phyloP scores from a whole-genome alignment of 1,140 invertebrate genomes.

The Euglossa dilemma region DNA sequence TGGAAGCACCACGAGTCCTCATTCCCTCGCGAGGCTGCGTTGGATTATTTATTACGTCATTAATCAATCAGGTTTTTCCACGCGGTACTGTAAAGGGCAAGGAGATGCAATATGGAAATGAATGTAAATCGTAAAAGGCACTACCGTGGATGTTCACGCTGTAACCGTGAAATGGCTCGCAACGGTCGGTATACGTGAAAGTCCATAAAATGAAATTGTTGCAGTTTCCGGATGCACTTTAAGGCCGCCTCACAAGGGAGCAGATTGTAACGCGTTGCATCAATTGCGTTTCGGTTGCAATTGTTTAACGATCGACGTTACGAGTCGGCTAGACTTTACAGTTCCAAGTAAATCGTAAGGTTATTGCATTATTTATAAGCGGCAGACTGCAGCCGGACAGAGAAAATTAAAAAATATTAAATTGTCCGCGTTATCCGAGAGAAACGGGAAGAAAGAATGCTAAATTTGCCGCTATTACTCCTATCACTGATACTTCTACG shows the following conservation, averaged over 20 bases:
- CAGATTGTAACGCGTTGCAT: conserved; percentile 22
- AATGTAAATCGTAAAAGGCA: conserved; percentile 77
- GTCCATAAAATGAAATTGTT: conserved; percentile 76
- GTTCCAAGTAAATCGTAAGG: conserved; percentile 3
- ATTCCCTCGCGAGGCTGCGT: conserved; percentile 57
- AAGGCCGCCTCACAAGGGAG: conserved; percentile 24
- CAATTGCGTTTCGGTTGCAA: conserved; percentile 27
- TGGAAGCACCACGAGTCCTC: conserved; percentile 59
- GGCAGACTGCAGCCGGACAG: neutral
- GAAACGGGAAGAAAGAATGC: too few relatives aligned
- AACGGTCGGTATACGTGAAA: conserved; percentile 56
- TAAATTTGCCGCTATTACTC: too few relatives aligned
- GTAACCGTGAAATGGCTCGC: conserved; percentile 69
- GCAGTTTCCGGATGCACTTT: conserved; percentile 64
- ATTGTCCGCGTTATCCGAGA: too few relatives aligned
- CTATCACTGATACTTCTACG: too few relatives aligned
- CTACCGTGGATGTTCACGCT: conserved; percentile 60
- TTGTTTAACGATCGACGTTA: conserved; percentile 42
- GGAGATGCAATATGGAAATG: conserved; percentile 72
- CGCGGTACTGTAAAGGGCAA: conserved; percentile 64
- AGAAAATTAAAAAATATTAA: neutral
- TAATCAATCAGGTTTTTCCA: conserved; percentile 71
- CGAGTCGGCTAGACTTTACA: conserved; percentile 18
- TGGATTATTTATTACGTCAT: conserved; percentile 71
- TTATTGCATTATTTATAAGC: conserved; percentile 21